Evolutionary conservation across 2,888 invertebrate genomes (phyloP), one percentile per base, ranked within the genome.

Genomic region (Drosophila rubida): DNA sequence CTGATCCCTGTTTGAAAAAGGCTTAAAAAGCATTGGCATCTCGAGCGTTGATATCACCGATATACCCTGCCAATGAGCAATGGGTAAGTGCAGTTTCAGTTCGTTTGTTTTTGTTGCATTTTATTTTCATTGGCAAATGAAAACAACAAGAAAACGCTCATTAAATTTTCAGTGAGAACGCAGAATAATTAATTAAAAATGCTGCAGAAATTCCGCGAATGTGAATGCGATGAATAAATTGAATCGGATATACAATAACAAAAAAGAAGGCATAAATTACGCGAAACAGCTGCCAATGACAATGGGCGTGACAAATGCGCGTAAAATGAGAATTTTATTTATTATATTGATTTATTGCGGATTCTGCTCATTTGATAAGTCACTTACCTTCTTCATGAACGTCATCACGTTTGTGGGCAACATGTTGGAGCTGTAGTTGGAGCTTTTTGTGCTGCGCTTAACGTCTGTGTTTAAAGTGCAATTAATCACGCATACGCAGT

Each of bases 341-440:
- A n/a, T n/a, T n/a, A 37, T 8, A 6, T 13, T 13, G 25, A 48
- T 32, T 54, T 41, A 30, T 44, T 55, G 54, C 32, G 27, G 41
- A 54, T 48, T 70, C 45, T 35, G 27, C 14, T 27, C 11, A 19
- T 27, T 27, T 32, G n/a, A 19, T 30, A 48, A 50, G 57, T 46
- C 63, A 93, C 95, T 94, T 91, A 97, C 97, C 96, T 97, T 97
- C 93, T 97, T 97, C 95, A 97, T 96, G 93, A 97, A 97, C 87
- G 96, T 96, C 95, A 96, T 96, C 90, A 97, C 96, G 93, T 97
- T 96, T 86, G 96, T 96, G 78, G 96, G 96, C 94, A 97, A 94
- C 97, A 97, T 97, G 93, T 93, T 91, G 88, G 13, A 22, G 14
- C 13, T 42, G 27, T 39, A 19, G 57, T 61, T 23, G 27, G 9